Conservation (phyloP, 1,140 invertebrate species). For the Drosophila baimaii region DNA sequence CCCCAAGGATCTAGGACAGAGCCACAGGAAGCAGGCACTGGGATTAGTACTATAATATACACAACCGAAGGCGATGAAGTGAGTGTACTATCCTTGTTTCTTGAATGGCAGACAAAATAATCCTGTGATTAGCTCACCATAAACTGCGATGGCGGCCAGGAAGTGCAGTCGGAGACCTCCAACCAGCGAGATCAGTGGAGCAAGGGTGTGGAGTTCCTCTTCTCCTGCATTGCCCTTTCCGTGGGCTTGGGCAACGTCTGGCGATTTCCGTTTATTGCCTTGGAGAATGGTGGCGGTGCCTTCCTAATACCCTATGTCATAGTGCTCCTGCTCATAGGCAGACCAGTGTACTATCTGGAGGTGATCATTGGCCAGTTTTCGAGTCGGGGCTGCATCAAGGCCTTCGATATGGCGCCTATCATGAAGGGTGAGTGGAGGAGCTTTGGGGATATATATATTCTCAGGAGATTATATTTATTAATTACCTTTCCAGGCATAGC, state of each 20-base stretch:
- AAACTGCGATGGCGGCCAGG: constrained; percentile 14
- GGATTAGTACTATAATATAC: constrained; percentile 38
- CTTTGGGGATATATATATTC: background rate
- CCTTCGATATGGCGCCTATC: constrained; percentile 85
- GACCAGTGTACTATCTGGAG: constrained; percentile 94
- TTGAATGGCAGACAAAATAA: background rate
- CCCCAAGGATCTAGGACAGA: background rate
- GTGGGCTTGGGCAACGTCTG: constrained; percentile 95
- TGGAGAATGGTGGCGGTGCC: constrained; percentile 91
- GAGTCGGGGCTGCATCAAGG: constrained; percentile 87
- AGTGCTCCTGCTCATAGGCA: constrained; percentile 90
- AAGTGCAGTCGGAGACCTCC: constrained; percentile 5
- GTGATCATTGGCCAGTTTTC: constrained; percentile 90
- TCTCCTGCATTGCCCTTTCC: constrained; percentile 93
- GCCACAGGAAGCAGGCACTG: background rate
- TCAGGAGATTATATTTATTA: background rate
- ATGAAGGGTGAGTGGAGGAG: constrained; percentile 85
- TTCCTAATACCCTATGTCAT: constrained; percentile 92
- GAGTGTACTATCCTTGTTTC: background rate
- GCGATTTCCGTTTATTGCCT: constrained; percentile 91
- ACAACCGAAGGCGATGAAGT: constrained; percentile 41
- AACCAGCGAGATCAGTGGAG: constrained; percentile 86
- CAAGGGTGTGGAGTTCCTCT: constrained; percentile 91
- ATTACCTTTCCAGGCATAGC: constrained; percentile 86
- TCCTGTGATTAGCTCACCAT: constrained; percentile 13